Base-by-base conservation (phyloP, 2,113 vertebrate genomes). In the Rafetus swinhoei region DNA sequence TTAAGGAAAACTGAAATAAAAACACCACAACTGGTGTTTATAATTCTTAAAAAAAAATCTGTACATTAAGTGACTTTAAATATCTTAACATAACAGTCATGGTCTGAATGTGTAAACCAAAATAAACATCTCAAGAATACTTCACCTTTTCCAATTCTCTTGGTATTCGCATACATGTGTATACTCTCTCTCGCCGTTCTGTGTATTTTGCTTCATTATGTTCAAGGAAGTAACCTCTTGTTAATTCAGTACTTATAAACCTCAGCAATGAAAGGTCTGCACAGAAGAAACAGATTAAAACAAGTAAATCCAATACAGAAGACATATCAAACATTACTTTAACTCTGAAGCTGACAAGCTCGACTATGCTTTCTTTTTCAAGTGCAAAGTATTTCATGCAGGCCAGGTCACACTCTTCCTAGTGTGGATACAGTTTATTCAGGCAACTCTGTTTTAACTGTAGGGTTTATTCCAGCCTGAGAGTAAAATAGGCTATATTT, bases 171-270 rank as follows among this genome's bases (percentile, higher is more conserved):
- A 99, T 98, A 97, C 99, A 99, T 0, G 99, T 99, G 98, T 99
- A 99, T 3, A 99, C 99, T 90, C 98, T 98, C 96, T 99, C 99
- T 92, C 99, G 98, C 92, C 99, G 98, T 96, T 99, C 99, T 1
- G 98, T 99, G 95, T 99, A 99, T 96, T 99, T 99, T 91, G 99
- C 99, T 97, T 99, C 99, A 96, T 99, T 99, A 98, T 99, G 99
- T 94, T 99, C 99, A 96, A 99, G 99, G 98, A 99, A 99, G 98
- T 99, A 99, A 53, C 99, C 99, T 97, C 99, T 98, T 79, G 99
- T 99, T 94, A 99, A 98, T 95, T 99, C 99, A 45, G 99, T 98
- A 91, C 98, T 98, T 97, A 99, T 98, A 98, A 99, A 99, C 87
- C 98, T 98, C 82, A 99, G 95, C 94, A 99, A 94, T 8, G 99